Base-by-base conservation (phyloP, 1,140 invertebrate genomes). In the Listronotus bonariensis region DNA sequence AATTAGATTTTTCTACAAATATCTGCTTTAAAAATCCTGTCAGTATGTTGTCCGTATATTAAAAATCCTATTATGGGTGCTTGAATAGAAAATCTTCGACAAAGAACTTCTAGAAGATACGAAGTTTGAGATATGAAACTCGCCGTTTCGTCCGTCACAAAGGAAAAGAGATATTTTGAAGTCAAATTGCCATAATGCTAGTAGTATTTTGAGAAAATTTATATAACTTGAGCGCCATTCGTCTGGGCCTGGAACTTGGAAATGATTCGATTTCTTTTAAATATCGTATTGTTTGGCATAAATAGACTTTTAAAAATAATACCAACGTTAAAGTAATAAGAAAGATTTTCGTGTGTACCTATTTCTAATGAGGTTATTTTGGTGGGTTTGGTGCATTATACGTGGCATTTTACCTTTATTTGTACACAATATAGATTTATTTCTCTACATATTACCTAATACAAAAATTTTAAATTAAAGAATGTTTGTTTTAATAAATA, bases 91-190 rank as follows among this genome's bases (percentile, higher is more conserved):
- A 53, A 41, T 26, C 14, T 41, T 41, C 51, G 20, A 53, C 32
- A 53, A 53, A 53, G 51, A 53, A 53, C 32, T 41, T 41, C 14
- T 14, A 32, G 18, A 11, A 53, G 31, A 53, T 53, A 53, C 26
- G 51, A n/a, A 9, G 18, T 32, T 36, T 36, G 32, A 20, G 51
- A 53, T 36, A 53, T 41, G 26, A 53, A 53, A 53, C 45, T 48
- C 18, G 26, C 32, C 51, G 51, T 41, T 31, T 10, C 32, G 51
- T n/a, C 51, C 51, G 17, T 53, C 51, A 53, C 51, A 53, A 53
- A 34, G 51, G 51, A 53, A 51, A 17, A 20, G 45, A 46, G n/a
- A 53, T 36, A 36, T 53, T 53, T 53, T 53, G 15, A 36, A 53
- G 26, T 36, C 11, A 26, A 53, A 53, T 36, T 53, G 51, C 11